Conservation (phyloP, 1,140 invertebrate species). For the Potamilus streckersoni region DNA sequence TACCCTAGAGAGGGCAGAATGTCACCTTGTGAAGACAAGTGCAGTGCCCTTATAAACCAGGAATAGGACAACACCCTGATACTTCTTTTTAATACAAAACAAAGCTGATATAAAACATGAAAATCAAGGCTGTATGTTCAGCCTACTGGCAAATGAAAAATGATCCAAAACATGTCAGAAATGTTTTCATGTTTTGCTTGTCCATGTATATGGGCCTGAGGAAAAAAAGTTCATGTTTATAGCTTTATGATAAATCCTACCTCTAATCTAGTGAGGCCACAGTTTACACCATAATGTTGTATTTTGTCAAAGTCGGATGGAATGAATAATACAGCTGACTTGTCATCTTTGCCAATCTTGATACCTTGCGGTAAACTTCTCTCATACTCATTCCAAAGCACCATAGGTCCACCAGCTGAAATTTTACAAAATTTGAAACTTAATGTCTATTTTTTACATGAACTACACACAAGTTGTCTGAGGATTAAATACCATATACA, state of each 20-base stretch:
- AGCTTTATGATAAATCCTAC: conserved; percentile 70
- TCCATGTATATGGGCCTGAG: neutral
- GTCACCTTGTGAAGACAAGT: no score
- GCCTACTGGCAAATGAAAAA: neutral
- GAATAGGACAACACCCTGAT: no score
- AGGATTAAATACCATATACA: neutral
- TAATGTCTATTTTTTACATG: neutral
- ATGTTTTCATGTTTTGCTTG: neutral
- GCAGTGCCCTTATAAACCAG: no score
- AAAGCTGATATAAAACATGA: neutral
- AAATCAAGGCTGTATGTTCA: neutral
- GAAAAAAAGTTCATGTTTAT: neutral
- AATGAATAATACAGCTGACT: conserved; percentile 80
- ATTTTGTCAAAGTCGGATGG: conserved; percentile 79
- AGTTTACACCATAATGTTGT: conserved; percentile 74
- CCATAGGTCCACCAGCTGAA: conserved; percentile 80
- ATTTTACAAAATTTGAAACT: conserved; percentile 33
- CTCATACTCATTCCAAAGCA: conserved; percentile 86
- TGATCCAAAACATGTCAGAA: neutral
- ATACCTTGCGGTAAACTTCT: conserved; percentile 87
- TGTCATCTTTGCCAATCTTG: conserved; percentile 82
- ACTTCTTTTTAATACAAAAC: neutral
- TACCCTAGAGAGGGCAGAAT: no score
- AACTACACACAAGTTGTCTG: neutral
- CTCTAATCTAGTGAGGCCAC: conserved; percentile 75